Percentiles rank a stretch among this genome's conserved stretches.
Conservation (phyloP, 2,888 invertebrate species). For the Synergus umbraculus region DNA sequence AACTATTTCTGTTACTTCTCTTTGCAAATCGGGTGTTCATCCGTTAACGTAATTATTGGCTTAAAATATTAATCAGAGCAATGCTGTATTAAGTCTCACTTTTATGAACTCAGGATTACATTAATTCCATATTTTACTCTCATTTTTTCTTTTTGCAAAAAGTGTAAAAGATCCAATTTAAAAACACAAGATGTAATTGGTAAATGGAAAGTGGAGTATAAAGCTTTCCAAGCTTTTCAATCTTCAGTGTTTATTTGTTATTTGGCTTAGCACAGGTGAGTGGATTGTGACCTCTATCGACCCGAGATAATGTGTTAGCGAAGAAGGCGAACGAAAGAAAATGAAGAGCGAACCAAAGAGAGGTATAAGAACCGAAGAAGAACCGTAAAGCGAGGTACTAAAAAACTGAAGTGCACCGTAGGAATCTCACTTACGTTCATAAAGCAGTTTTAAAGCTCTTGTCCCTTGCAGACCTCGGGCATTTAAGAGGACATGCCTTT, state of each 20-base stretch:
- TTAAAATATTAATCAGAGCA: no score
- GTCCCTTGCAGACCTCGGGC: slow-evolving; percentile 45
- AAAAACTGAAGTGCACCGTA: slow-evolving; percentile 57
- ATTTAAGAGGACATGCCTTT: slow-evolving; percentile 43
- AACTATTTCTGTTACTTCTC: no score
- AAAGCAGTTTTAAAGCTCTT: slow-evolving; percentile 58
- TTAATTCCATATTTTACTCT: neutral
- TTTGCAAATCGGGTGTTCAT: no score
- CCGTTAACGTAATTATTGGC: no score
- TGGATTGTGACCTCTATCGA: slow-evolving; percentile 19
- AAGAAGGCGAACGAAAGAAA: slow-evolving; percentile 2
- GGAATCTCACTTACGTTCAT: slow-evolving; percentile 60
- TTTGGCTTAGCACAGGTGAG: neutral
- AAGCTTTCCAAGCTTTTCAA: neutral
- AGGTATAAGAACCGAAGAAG: slow-evolving; percentile 39
- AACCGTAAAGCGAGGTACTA: slow-evolving; percentile 58
- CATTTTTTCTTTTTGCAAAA: neutral
- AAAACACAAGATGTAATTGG: neutral
- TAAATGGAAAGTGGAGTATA: neutral
- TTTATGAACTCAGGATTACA: no score
- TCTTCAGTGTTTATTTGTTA: neutral
- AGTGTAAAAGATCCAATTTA: neutral
- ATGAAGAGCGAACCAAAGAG: slow-evolving; percentile 31
- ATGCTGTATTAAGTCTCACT: no score
- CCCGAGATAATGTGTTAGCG: neutral